Conservation (phyloP, 2,888 invertebrate species). For the Amiota communis region DNA sequence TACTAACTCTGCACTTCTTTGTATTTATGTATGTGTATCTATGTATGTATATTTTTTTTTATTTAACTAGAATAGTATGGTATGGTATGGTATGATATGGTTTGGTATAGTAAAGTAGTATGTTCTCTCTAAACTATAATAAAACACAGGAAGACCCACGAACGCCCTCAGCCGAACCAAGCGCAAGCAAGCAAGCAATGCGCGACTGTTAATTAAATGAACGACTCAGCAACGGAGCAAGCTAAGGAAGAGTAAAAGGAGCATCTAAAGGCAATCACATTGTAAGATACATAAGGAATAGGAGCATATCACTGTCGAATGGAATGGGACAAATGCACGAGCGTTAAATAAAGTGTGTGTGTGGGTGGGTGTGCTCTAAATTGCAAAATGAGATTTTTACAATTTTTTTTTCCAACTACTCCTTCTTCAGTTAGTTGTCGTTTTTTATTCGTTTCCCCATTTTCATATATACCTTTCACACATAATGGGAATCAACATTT, state of each 20-base stretch:
- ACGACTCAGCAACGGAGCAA: constrained; percentile 68
- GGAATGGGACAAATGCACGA: constrained; percentile 8
- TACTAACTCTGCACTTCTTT: not conserved
- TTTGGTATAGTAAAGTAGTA: constrained; percentile 18
- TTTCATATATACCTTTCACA: too few species aligned
- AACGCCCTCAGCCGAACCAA: constrained; percentile 35
- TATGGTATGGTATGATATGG: too few species aligned
- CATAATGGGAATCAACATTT: too few species aligned
- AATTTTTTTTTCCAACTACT: constrained; percentile 8
- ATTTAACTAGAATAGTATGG: not conserved
- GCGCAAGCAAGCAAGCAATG: constrained; percentile 40
- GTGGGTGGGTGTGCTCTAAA: constrained; percentile 70
- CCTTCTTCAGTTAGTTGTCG: too few species aligned
- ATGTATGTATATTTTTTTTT: not conserved
- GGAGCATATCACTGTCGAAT: constrained; percentile 9
- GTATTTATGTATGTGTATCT: not conserved
- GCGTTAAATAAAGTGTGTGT: constrained; percentile 18
- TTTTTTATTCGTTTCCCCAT: too few species aligned
- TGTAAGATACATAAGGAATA: not conserved
- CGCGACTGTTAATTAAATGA: constrained; percentile 70
- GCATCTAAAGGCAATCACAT: constrained; percentile 50
- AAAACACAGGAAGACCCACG: constrained; percentile 25
- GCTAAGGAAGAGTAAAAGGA: constrained; percentile 51
- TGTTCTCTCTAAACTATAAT: constrained; percentile 17
- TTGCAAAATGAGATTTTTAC: constrained; percentile 65